These are phyloP conservation scores for Lordiphosa stackelbergi DNA, from an alignment of 1,140 invertebrate species.

Conservation along the genomic window DNA sequence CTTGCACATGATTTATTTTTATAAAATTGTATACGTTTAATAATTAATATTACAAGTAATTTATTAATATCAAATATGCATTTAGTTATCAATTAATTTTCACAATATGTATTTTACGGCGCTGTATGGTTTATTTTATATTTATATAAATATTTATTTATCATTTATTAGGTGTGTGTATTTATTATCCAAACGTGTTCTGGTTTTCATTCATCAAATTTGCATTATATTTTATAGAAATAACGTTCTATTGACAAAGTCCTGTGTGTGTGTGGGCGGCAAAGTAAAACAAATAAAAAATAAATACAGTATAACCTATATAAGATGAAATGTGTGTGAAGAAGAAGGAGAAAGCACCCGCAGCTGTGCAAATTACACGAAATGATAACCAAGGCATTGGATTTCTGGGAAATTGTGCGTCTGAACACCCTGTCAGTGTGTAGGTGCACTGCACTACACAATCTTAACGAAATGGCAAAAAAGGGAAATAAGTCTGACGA, in stretches of 20 bases:
- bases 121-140: constrained; percentile 34
- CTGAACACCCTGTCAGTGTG: constrained; percentile 35
- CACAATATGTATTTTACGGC: constrained; percentile 69
- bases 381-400: background rate
- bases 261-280: constrained; percentile 25
- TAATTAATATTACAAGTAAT: constrained; percentile 74
- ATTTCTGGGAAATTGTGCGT: constrained; percentile 31
- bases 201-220: constrained; percentile 21
- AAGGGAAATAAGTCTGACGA: background rate
- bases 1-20: constrained; percentile 71
- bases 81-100: constrained; percentile 70
- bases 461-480: constrained; percentile 41
- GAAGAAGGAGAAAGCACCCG: constrained; percentile 37
- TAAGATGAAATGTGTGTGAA: constrained; percentile 50
- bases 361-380: constrained; percentile 16
- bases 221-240: constrained; percentile 15
- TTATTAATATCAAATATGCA: constrained; percentile 75
- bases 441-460: constrained; percentile 4
- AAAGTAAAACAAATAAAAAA: constrained; percentile 29
- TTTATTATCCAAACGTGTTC: constrained; percentile 22
- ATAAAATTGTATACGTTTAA: constrained; percentile 75
- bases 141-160: constrained; percentile 38
- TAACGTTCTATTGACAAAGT: constrained; percentile 53
- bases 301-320: constrained; percentile 39
- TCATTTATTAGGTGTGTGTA: constrained; percentile 15